Evolutionary conservation across 2,113 vertebrate species (phyloP), one percentile per base, ranked within the genome.

Genomic region (rabbit (Oryctolagus cuniculus)): DNA sequence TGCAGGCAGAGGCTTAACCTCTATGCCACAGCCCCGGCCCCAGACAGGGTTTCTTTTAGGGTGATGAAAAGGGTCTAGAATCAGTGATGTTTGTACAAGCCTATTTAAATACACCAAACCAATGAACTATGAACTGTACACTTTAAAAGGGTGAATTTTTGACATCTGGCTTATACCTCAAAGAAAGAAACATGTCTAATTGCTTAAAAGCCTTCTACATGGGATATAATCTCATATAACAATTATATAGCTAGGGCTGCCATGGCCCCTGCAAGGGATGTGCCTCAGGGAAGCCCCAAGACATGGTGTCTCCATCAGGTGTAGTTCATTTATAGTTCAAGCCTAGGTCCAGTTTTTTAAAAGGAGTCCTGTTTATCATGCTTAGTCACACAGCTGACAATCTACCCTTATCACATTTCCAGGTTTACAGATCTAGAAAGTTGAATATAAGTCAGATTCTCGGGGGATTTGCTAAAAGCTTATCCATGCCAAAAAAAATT

Each of bases 251-350:
- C 79, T 15, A 75, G 16, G n/a, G 73, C 49, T 84, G 75, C 44
- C 2, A 6, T 72, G 44, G 53, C 11, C 70, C 63, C 31, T 53
- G 31, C 10, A 66, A 83, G 38, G 44, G 44, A 83, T 31, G 17
- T 67, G 77, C 55, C 58, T 92, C 53, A 84, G 22, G 24, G 64
- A 92, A 55, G 31, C 63, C 38, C 38, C 31, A 61, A 22, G 78
- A 91, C 19, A 27, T 10, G 19, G 29, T 38, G 6, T 75, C 69
- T 64, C 25, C 64, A 67, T 91, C 27, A 73, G 55, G 10, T 64
- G 4, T 22, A 84, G 19, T 94, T 80, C 61, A 82, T 72, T 92
- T 61, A 79, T 38, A 51, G 64, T 89, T 84, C 34, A 94, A 81
- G 17, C 31, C 25, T 61, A 87, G 27, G 69, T 80, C 31, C 78